Evolutionary conservation across 2,797 vertebrate species (phyloP), one percentile per base, ranked within the genome.

Genomic region (Limnodromus scolopaceus): DNA sequence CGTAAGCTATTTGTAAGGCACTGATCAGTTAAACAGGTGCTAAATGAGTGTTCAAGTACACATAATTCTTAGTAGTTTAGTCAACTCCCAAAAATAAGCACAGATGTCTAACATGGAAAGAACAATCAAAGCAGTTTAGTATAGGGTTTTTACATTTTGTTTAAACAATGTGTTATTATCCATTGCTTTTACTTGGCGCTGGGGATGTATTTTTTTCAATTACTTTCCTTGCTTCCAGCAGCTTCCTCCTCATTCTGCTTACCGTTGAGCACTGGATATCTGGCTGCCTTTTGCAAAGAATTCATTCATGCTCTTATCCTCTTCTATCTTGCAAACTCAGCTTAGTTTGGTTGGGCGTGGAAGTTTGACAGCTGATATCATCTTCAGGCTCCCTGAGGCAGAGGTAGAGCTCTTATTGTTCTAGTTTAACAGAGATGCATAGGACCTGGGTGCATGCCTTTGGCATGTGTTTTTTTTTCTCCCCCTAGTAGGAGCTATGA

Each of bases 281-380:
- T 80, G 38, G 7, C 19, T 93, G 55, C 38, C n/a, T 92, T 94
- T 39, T 58, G 70, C 64, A 88, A 53, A 77, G 60, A 83, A 60
- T 83, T 92, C 32, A 57, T 91, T 94, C 19, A 39, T 83, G 30
- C 63, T 82, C 16, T 89, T 93, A 89, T 82, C 83, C 32, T 72
- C 51, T 71, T 77, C 43, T 72, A 84, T 95, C 94, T 92, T 94
- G 93, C 80, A 88, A 90, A 84, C 86, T 95, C 80, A 79, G 89
- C 77, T 84, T 86, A 78, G 79, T 76, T 84, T 92, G 58, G 60
- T 84, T 4, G 11, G n/a, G 38, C 4, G 1, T 81, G 87, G 70
- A 87, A 95, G 63, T 82, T 38, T 1, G 2, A 48, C 51, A 88
- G 49, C 64, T 85, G 87, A 72, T 95, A 92, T 4, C n/a, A 74